Evolutionary conservation across 2,888 invertebrate species (phyloP).

Genomic region (Scotopteryx bipunctaria): DNA sequence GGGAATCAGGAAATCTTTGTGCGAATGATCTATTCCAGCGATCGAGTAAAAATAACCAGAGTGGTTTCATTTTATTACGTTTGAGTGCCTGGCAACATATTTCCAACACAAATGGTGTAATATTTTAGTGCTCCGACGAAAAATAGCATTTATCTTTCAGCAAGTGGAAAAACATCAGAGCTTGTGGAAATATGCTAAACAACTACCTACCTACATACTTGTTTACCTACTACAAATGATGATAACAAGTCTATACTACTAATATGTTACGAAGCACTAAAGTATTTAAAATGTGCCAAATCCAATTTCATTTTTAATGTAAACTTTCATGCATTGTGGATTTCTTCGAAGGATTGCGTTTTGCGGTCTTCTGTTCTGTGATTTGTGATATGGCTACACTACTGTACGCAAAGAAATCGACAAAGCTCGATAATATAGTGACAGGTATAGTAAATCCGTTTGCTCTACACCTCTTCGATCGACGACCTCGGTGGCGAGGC

Average conservation of each 20-base stretch:
- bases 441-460: too few relatives aligned
- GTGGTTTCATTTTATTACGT: conserved; percentile 49
- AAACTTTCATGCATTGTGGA: too few relatives aligned
- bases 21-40: conserved; percentile 54
- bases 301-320: background rate
- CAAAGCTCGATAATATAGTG: too few relatives aligned
- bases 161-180: conserved; percentile 12
- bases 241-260: background rate
- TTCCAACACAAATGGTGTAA: conserved; percentile 36
- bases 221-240: conserved; percentile 2
- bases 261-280: background rate
- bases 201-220: background rate
- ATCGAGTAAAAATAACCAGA: conserved; percentile 52
- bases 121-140: conserved; percentile 34
- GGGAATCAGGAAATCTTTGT: conserved; percentile 52
- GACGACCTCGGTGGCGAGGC: too few relatives aligned
- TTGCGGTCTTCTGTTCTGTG: too few relatives aligned
- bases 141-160: conserved; percentile 28
- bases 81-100: conserved; percentile 43
- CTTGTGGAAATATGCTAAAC: background rate
- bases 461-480: too few relatives aligned
- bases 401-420: too few relatives aligned
- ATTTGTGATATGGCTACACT: too few relatives aligned
- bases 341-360: too few relatives aligned
- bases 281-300: background rate